Evolutionary conservation across 2,888 invertebrate species (phyloP), one percentile per base, ranked within the genome.

Genomic region (Spicauda simplicius): DNA sequence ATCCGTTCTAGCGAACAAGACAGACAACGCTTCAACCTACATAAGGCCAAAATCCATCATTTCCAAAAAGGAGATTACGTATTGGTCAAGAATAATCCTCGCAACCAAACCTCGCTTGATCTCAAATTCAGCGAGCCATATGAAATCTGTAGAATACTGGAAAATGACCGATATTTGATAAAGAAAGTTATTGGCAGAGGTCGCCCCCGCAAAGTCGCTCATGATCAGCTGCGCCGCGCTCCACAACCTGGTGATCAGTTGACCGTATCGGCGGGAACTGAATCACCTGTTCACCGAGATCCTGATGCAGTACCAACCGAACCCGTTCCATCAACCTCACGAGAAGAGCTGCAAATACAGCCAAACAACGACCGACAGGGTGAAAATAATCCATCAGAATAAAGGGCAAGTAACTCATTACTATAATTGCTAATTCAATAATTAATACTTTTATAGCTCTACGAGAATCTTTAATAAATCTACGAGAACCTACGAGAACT

Each of bases 81-180:
- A 66, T 48, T 74, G 4, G 71, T 74, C 0, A 74, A 74, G 69
- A 73, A 71, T 16, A 72, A 72, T 59, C 69, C 70, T 0, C 55
- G 73, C 7, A 73, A 73, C 55, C 73, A 73, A 61, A 72, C 73
- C 0, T 70, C 67, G 0, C 48, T 72, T 6, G 71, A 74, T 16
- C 37, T 71, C 0, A 74, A 72, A 68, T 72, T 67, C 37, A 72
- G 72, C 52, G 72, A 63, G 30, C 74, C 74, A 6, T 74, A 69
- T 54, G 72, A 72, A 41, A 54, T 72, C 20, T 48, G 6, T n/a
- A 68, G 59, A 50, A 20, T 70, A 0, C 55, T 69, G 11, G 69
- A 70, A 0, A 70, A 68, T 14, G 68, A 72, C 25, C 69, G 72
- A 16, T 69, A 70, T 25, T 19, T 71, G 4, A 69, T 75, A 0